phyloP scores from a whole-genome alignment of 2,113 vertebrate genomes.

The Hystrix cristata region DNA sequence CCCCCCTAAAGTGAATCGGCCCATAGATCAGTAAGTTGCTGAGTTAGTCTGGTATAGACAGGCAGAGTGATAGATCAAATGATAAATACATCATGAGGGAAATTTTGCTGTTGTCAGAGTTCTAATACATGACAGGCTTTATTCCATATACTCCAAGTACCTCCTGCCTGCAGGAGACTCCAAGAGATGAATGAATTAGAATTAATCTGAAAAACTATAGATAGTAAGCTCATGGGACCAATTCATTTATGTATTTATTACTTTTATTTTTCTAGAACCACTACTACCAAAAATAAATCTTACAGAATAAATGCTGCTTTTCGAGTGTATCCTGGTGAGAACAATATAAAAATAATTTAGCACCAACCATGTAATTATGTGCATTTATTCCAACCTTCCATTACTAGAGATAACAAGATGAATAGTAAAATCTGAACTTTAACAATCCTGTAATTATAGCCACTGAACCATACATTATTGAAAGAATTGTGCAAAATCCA shows the following conservation, averaged over 20 bases:
- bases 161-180: background rate
- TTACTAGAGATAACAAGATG: slow-evolving; percentile 90
- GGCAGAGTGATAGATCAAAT: slow-evolving; percentile 37
- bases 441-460: slow-evolving; percentile 91
- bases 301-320: slow-evolving; percentile 83
- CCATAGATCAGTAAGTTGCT: background rate
- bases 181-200: slow-evolving; percentile 54
- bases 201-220: slow-evolving; percentile 49
- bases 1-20: background rate
- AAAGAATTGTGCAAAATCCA: slow-evolving; percentile 89
- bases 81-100: slow-evolving; percentile 20
- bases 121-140: slow-evolving; percentile 39
- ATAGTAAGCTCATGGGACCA: slow-evolving; percentile 60
- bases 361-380: slow-evolving; percentile 88
- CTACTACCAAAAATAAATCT: slow-evolving; percentile 73
- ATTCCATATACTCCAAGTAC: background rate
- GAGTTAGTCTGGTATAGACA: background rate
- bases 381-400: slow-evolving; percentile 90
- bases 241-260: slow-evolving; percentile 73
- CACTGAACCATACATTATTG: slow-evolving; percentile 88
- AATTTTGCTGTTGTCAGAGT: slow-evolving; percentile 57
- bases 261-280: slow-evolving; percentile 75
- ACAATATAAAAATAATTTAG: slow-evolving; percentile 89
- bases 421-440: slow-evolving; percentile 89
- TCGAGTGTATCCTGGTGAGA: slow-evolving; percentile 84